Conservation (phyloP, 2,888 invertebrate genomes). For the Papilio gigon region DNA sequence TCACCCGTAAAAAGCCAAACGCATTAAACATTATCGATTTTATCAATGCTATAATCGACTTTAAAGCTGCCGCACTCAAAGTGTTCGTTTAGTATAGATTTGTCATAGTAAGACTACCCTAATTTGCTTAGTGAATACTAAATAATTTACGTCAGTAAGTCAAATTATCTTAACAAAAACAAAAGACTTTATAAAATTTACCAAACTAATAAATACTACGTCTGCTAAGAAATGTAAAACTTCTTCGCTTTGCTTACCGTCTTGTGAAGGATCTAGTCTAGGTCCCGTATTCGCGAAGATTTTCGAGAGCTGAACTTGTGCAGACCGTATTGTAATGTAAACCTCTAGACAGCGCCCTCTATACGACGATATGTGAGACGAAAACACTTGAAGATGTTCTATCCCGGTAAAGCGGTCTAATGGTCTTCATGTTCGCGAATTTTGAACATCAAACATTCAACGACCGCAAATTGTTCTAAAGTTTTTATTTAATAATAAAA, state of each 20-base stretch:
- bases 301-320: slow-evolving; percentile 13
- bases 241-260: not conserved
- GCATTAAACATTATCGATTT: not conserved
- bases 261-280: slow-evolving; percentile 10
- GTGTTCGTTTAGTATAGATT: too few species aligned
- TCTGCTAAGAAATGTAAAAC: not conserved
- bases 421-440: not conserved
- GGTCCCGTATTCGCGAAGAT: slow-evolving; percentile 9
- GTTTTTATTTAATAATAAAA: too few species aligned
- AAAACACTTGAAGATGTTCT: slow-evolving; percentile 10
- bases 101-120: too few species aligned
- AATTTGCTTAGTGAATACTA: too few species aligned
- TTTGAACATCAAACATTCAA: not conserved
- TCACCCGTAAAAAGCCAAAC: not conserved
- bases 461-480: not conserved
- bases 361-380: not conserved
- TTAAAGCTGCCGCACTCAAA: too few species aligned
- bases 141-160: too few species aligned
- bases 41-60: too few species aligned
- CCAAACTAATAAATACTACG: not conserved
- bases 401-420: not conserved
- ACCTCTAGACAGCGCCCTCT: slow-evolving; percentile 18
- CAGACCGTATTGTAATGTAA: slow-evolving; percentile 10
- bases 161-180: too few species aligned
- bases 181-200: not conserved